phyloP scores from a whole-genome alignment of 1,140 invertebrate species.

The Metaphire vulgaris region DNA sequence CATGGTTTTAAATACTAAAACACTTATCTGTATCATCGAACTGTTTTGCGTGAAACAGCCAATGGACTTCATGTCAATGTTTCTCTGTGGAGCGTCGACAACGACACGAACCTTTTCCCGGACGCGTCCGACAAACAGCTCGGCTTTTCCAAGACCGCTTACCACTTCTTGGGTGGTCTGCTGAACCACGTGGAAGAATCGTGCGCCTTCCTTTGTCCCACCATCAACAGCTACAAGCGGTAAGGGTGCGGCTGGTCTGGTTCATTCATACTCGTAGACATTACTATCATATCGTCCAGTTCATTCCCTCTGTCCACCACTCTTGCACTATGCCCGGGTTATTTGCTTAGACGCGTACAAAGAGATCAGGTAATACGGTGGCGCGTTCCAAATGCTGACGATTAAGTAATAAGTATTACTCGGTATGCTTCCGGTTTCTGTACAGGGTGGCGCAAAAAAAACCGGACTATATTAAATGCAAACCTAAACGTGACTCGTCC shows the following conservation, averaged over 20 bases:
- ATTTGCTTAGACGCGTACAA: too few relatives aligned
- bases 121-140: conserved; percentile 12
- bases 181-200: conserved; percentile 23
- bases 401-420: conserved; percentile 4
- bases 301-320: too few relatives aligned
- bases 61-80: conserved; percentile 32
- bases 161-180: conserved; percentile 28
- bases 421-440: too few relatives aligned
- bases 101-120: conserved; percentile 16
- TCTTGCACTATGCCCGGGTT: too few relatives aligned
- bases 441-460: too few relatives aligned
- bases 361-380: too few relatives aligned
- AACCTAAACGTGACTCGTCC: too few relatives aligned
- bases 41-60: conserved; percentile 21
- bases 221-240: conserved; percentile 32
- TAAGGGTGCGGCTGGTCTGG: not conserved
- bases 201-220: conserved; percentile 29
- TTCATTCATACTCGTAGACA: too few relatives aligned
- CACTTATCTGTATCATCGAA: too few relatives aligned
- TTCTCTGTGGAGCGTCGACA: conserved; percentile 22
- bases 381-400: conserved; percentile 30
- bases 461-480: too few relatives aligned
- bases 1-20: too few relatives aligned
- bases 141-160: conserved; percentile 23
- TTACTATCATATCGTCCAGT: too few relatives aligned